Percentiles rank a stretch among this genome's conserved stretches.
Evolutionary conservation across 2,797 vertebrate species (phyloP).

Genomic region (Euphonia xanthogaster): DNA sequence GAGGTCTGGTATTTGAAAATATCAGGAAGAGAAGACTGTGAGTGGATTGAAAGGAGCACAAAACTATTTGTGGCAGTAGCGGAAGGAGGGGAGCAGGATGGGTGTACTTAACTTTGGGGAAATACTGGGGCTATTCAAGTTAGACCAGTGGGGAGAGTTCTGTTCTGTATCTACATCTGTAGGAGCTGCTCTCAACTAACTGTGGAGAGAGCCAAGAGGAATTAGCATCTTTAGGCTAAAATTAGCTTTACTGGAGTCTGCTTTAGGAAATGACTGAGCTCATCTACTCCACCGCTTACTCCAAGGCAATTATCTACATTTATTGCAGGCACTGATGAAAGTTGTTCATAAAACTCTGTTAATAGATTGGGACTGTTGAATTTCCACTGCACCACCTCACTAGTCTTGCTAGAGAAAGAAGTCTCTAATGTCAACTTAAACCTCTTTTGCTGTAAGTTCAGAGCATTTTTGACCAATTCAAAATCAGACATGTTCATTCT

Average conservation of each 20-base stretch:
- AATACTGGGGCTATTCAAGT: not conserved
- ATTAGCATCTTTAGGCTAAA: not conserved
- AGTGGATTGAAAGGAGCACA: not conserved
- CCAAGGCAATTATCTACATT: not conserved
- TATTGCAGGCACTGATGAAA: not conserved
- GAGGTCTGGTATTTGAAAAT: not conserved
- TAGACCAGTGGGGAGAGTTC: not conserved
- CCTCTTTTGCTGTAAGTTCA: not conserved
- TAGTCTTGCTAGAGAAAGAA: not conserved
- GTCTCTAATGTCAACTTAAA: not conserved
- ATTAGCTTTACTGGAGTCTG: not conserved
- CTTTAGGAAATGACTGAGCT: not conserved
- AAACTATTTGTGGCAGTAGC: not conserved
- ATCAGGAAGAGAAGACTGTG: not conserved
- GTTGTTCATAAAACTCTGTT: not conserved
- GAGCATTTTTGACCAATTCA: not conserved
- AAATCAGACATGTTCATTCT: not conserved
- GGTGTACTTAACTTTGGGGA: not conserved
- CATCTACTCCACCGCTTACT: not conserved
- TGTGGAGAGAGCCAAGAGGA: not conserved
- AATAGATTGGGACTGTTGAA: not conserved
- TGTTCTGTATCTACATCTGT: not conserved
- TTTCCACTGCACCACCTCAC: not conserved
- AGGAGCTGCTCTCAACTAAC: not conserved
- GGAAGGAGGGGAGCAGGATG: not conserved